phyloP scores from a whole-genome alignment of 2,888 invertebrate genomes.

The Yponomeuta malinellus region DNA sequence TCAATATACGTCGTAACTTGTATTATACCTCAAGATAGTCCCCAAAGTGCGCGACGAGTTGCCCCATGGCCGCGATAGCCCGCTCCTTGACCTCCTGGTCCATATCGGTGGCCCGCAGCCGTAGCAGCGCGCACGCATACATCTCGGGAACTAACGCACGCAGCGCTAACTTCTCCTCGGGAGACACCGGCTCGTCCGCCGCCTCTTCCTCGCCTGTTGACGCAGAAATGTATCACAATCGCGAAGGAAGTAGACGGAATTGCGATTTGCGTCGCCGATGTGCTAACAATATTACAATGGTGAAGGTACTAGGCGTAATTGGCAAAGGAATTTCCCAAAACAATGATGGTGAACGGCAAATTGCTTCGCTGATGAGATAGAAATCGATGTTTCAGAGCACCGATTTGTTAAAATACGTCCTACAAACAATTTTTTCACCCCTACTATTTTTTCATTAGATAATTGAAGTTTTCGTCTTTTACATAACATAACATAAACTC shows the following conservation, averaged over 20 bases:
- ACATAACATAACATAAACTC: no score
- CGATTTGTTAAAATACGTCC: no score
- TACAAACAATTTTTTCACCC: no score
- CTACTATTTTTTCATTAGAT: no score
- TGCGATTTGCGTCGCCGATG: neutral
- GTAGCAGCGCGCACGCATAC: conserved; percentile 89
- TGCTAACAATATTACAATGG: neutral
- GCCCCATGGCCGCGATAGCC: conserved; percentile 97
- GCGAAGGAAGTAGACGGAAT: neutral
- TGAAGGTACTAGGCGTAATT: no score
- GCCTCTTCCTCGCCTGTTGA: conserved; percentile 13
- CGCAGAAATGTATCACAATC: neutral
- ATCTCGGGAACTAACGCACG: conserved; percentile 87
- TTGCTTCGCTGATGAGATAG: no score
- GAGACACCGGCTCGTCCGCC: conserved; percentile 22
- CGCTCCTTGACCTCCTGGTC: conserved; percentile 99
- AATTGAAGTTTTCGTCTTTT: no score
- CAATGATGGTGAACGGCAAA: no score
- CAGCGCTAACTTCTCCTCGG: conserved; percentile 66
- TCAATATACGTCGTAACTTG: no score
- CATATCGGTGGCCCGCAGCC: conserved; percentile 95
- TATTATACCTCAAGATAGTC: conserved; percentile 37
- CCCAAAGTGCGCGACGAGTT: conserved; percentile 94
- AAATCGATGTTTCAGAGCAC: no score
- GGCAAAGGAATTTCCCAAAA: no score